Evolutionary conservation across 2,797 vertebrate species (phyloP).

Genomic region (Tapirus indicus): DNA sequence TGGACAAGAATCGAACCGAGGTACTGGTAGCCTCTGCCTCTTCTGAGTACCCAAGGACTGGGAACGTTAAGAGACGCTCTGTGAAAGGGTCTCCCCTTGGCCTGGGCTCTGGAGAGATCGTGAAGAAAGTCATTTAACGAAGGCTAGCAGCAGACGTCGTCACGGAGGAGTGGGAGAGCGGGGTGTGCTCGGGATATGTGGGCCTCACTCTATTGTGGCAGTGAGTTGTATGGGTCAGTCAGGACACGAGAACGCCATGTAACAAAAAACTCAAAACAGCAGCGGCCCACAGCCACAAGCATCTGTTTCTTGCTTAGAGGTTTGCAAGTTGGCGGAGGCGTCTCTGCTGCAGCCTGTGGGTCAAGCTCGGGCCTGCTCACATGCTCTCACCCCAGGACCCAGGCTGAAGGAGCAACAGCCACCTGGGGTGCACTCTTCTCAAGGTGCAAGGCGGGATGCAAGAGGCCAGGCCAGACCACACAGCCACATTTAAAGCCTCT

Average conservation of each 20-base stretch:
- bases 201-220: fast-evolving
- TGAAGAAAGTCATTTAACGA: background rate
- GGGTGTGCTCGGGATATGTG: no score
- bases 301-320: background rate
- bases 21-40: background rate
- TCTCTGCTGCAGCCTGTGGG: background rate
- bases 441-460: background rate
- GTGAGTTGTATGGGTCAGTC: background rate
- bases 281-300: background rate
- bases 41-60: background rate
- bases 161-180: background rate
- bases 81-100: background rate
- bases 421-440: background rate
- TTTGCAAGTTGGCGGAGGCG: background rate
- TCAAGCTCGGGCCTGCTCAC: background rate
- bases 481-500: background rate
- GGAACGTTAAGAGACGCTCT: background rate
- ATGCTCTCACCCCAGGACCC: background rate
- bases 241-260: background rate
- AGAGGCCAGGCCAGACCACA: background rate
- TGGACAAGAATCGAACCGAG: no score
- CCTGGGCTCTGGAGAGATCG: background rate
- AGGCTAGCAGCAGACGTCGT: background rate
- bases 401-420: background rate
- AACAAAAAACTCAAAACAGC: background rate